Evolutionary conservation across 2,113 vertebrate species (phyloP).

Genomic region (Indicator indicator): DNA sequence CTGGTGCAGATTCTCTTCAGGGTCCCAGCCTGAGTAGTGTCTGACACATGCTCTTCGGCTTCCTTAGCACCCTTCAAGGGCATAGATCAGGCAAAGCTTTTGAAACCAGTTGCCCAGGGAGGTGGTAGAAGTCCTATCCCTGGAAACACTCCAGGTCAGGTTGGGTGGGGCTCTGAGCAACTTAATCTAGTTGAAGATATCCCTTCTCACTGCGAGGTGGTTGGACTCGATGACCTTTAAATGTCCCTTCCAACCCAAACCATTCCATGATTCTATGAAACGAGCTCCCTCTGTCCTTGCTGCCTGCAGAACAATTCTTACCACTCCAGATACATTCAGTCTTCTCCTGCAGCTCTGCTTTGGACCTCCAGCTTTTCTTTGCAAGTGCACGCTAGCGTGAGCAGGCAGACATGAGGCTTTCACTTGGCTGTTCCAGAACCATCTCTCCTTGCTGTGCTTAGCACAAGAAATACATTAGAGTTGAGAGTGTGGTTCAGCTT

Average conservation of each 20-base stretch:
- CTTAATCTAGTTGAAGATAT: no score
- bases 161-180: neutral
- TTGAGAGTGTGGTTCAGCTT: neutral
- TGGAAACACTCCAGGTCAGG: neutral
- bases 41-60: neutral
- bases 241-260: neutral
- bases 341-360: neutral
- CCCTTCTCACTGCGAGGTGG: neutral
- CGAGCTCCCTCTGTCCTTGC: neutral
- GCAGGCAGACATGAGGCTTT: neutral
- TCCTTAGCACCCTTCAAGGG: neutral
- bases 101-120: neutral
- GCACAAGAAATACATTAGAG: neutral
- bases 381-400: accelerated
- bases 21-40: neutral
- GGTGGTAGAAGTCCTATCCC: neutral
- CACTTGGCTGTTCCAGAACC: neutral
- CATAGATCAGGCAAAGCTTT: neutral
- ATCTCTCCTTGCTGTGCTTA: neutral
- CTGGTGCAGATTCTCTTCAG: neutral
- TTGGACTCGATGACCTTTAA: neutral
- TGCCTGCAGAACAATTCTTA: neutral
- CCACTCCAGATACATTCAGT: neutral
- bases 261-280: neutral
- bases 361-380: neutral